Conservation (phyloP, 2,113 vertebrate species). For the Glaucomys volans region DNA sequence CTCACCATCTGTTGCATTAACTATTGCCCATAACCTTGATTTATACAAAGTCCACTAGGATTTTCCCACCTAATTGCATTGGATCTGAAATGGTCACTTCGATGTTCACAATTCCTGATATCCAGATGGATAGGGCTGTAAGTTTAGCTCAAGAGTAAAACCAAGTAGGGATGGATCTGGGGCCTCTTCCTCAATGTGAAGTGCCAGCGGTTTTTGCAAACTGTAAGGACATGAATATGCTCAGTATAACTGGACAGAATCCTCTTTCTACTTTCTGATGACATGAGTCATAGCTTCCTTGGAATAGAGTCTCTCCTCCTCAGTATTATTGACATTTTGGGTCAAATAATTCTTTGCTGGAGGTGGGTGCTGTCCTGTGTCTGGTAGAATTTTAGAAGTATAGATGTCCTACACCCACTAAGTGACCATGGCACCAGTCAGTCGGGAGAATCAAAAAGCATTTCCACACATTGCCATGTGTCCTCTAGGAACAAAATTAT, state of each 20-base stretch:
- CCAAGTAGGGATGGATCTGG: not conserved
- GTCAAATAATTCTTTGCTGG: not conserved
- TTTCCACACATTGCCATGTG: not conserved
- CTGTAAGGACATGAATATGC: no score
- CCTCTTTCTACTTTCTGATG: not conserved
- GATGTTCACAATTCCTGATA: not conserved
- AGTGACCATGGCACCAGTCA: not conserved
- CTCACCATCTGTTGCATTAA: not conserved
- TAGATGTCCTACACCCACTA: not conserved
- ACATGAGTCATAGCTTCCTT: not conserved
- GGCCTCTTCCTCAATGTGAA: not conserved
- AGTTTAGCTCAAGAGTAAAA: not conserved
- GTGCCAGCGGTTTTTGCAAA: no score
- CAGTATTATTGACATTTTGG: not conserved
- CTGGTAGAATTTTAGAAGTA: not conserved
- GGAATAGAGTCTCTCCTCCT: not conserved
- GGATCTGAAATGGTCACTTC: not conserved
- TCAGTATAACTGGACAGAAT: not conserved
- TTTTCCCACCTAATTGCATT: slow-evolving; percentile 58
- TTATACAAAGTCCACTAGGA: slow-evolving; percentile 10
- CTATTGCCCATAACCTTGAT: not conserved
- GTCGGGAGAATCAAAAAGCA: not conserved
- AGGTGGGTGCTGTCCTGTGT: not conserved
- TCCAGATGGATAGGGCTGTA: not conserved
- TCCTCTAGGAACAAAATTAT: not conserved